Percentiles rank a stretch among this genome's conserved stretches.
These are phyloP conservation scores for Monodelphis domestica DNA, from an alignment of 2,797 vertebrate species.

Conservation along the genomic window DNA sequence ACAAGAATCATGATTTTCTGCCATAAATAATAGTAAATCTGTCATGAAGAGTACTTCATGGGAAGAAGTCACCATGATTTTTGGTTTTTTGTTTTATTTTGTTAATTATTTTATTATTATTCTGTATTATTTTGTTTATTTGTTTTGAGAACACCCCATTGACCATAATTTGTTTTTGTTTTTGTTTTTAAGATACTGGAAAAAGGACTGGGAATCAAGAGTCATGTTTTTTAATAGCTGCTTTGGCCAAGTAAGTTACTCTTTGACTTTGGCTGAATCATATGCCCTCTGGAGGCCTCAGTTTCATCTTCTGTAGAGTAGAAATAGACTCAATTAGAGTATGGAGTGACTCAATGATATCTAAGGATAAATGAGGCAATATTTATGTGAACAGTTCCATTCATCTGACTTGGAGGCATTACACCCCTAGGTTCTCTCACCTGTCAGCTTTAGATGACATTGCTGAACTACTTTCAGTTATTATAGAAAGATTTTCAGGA, in stretches of 20 bases:
- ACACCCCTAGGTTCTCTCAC: not conserved
- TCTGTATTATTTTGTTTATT: too few relatives aligned
- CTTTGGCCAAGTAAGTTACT: not conserved
- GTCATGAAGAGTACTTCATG: not conserved
- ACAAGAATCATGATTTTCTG: not conserved
- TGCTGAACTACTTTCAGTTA: not conserved
- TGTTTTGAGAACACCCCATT: not conserved
- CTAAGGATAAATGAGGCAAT: not conserved
- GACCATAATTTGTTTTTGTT: too few relatives aligned
- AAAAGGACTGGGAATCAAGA: not conserved
- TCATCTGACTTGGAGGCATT: not conserved
- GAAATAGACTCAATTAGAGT: not conserved
- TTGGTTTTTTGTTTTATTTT: too few relatives aligned
- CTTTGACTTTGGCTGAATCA: not conserved
- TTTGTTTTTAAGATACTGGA: not conserved
- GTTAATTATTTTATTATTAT: too few relatives aligned
- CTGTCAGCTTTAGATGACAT: not conserved
- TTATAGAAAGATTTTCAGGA: not conserved
- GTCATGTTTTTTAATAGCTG: not conserved
- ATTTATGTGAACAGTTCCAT: not conserved
- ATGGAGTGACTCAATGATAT: too few relatives aligned
- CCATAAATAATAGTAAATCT: not conserved
- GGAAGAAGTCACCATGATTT: too few relatives aligned
- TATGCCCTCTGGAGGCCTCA: not conserved
- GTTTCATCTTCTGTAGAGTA: not conserved